phyloP scores from a whole-genome alignment of 2,888 invertebrate species.

The Hydrotaea cyrtoneurina region DNA sequence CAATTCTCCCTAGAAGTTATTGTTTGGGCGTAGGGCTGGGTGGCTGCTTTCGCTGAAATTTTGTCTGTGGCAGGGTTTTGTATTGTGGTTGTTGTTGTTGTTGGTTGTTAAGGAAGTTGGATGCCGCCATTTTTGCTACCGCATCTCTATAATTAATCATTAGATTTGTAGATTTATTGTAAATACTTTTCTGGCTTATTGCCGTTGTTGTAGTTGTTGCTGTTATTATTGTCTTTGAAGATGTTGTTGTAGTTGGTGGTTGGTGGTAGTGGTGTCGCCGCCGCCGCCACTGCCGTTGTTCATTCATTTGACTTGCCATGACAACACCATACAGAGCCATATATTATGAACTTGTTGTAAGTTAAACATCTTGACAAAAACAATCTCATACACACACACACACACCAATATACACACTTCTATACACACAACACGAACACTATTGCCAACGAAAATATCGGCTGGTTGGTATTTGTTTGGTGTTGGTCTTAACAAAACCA shows the following conservation, averaged over 20 bases:
- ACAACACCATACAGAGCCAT: slow-evolving; percentile 51
- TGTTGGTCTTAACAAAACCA: slow-evolving; percentile 40
- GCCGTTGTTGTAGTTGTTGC: slow-evolving; percentile 39
- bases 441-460: slow-evolving; percentile 19
- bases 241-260: background rate
- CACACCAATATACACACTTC: background rate
- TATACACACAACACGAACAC: background rate
- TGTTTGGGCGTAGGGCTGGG: slow-evolving; percentile 14
- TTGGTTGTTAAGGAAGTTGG: background rate
- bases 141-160: slow-evolving; percentile 76
- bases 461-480: slow-evolving; percentile 3
- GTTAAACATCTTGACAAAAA: slow-evolving; percentile 43
- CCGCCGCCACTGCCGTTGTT: slow-evolving; percentile 8
- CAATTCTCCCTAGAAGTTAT: background rate
- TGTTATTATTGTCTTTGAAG: slow-evolving; percentile 14
- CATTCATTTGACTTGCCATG: slow-evolving; percentile 43
- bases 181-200: slow-evolving; percentile 73
- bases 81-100: background rate
- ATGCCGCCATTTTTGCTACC: slow-evolving; percentile 37
- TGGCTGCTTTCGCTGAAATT: background rate
- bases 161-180: slow-evolving; percentile 78
- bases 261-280: background rate
- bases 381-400: slow-evolving; percentile 3
- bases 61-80: background rate
- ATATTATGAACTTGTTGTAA: slow-evolving; percentile 49